Evolutionary conservation across 1,140 invertebrate genomes (phyloP).

Genomic region (Phortica variegata): DNA sequence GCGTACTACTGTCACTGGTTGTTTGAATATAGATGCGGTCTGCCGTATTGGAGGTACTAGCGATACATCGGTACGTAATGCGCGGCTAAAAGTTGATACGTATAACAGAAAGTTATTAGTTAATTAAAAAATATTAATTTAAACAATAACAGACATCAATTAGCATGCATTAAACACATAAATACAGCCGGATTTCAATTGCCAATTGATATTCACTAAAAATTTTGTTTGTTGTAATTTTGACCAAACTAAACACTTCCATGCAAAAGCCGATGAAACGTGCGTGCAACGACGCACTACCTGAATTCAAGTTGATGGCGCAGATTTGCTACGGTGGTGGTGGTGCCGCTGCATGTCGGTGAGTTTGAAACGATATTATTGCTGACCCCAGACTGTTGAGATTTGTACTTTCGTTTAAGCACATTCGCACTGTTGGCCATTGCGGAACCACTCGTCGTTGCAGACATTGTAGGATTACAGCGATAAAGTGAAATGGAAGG

Average conservation of each 20-base stretch:
- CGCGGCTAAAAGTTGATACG: constrained; percentile 64
- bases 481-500: constrained; percentile 49
- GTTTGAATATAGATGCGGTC: constrained; percentile 98
- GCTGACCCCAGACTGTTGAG: constrained; percentile 15
- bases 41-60: constrained; percentile 93
- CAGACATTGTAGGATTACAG: constrained; percentile 32
- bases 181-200: no score
- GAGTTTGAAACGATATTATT: constrained; percentile 17
- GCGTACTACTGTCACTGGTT: constrained; percentile 94
- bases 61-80: constrained; percentile 83
- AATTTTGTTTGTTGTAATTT: constrained; percentile 10
- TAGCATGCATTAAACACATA: constrained; percentile 12
- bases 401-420: constrained; percentile 45
- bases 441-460: constrained; percentile 15
- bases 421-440: constrained; percentile 23
- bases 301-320: constrained; percentile 51
- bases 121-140: no score
- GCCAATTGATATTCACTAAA: no score
- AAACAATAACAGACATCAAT: background rate
- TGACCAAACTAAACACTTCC: constrained; percentile 9
- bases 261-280: constrained; percentile 31
- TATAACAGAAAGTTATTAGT: no score
- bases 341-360: constrained; percentile 1
- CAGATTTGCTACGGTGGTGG: constrained; percentile 17
- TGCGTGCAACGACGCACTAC: constrained; percentile 43